These are phyloP conservation scores for Capitella teleta DNA, from an alignment of 1,140 invertebrate species.

Conservation along the genomic window DNA sequence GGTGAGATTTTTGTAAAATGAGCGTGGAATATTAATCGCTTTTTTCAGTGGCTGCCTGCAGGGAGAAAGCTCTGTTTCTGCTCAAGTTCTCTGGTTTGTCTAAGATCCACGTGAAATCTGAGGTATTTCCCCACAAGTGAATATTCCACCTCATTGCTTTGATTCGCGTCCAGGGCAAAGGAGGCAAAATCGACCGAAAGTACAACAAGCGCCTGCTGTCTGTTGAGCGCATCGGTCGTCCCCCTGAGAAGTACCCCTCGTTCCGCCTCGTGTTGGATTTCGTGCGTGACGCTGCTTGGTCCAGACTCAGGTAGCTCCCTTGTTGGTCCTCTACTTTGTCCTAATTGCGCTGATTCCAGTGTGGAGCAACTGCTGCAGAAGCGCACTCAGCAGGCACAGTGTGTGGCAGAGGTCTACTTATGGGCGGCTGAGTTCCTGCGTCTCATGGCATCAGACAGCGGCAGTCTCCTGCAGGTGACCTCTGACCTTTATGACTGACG, in stretches of 20 bases:
- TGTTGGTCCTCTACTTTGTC: not conserved
- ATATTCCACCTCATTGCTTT: no score
- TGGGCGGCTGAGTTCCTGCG: constrained; percentile 22
- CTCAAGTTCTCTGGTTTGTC: constrained; percentile 36
- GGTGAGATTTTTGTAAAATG: no score
- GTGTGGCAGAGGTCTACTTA: constrained; percentile 28
- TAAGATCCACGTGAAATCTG: constrained; percentile 27
- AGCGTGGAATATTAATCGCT: no score
- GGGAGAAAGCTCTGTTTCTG: constrained; percentile 31
- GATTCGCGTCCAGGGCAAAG: no score
- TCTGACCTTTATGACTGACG: not conserved
- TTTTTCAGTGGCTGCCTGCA: constrained; percentile 22
- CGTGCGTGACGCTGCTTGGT: constrained; percentile 35
- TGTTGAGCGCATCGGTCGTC: not conserved
- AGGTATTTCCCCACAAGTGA: not conserved
- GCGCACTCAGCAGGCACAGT: constrained; percentile 26
- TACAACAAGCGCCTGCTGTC: not conserved
- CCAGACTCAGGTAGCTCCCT: constrained; percentile 24
- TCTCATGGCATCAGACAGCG: not conserved
- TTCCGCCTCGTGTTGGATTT: constrained; percentile 38
- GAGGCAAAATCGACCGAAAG: not conserved
- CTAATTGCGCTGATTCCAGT: constrained; percentile 17
- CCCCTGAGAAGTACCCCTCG: constrained; percentile 32
- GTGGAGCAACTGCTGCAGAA: constrained; percentile 32
- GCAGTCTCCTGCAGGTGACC: constrained; percentile 14